These are phyloP conservation scores for Corbicula japonica DNA, from an alignment of 2,888 invertebrate species.

Conservation along the genomic window DNA sequence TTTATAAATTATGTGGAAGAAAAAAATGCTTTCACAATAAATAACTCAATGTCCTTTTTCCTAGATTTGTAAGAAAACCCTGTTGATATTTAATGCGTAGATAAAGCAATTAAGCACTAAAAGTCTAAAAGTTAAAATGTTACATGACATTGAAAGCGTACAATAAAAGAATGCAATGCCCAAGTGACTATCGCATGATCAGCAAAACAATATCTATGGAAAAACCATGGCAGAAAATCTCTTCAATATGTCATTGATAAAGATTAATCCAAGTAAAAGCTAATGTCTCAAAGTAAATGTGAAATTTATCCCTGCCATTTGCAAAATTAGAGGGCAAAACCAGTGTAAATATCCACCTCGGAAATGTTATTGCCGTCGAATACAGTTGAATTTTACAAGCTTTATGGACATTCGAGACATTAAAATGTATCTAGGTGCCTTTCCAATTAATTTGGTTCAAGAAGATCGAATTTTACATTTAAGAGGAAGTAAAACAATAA, in stretches of 20 bases:
- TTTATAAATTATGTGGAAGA: too few relatives aligned
- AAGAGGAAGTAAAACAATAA: too few relatives aligned
- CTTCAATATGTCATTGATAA: slow-evolving; percentile 31
- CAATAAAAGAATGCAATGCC: slow-evolving; percentile 26
- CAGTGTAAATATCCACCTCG: slow-evolving; percentile 9
- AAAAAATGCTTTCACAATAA: too few relatives aligned
- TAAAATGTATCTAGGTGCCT: too few relatives aligned
- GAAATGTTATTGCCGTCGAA: slow-evolving; percentile 5
- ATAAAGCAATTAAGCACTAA: slow-evolving; percentile 31
- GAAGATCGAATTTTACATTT: too few relatives aligned
- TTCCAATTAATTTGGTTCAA: too few relatives aligned
- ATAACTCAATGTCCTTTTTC: too few relatives aligned
- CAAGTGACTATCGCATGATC: slow-evolving; percentile 29
- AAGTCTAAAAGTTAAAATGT: slow-evolving; percentile 30
- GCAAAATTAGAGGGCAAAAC: slow-evolving; percentile 30
- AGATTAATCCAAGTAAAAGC: slow-evolving; percentile 45
- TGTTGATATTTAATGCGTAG: too few relatives aligned
- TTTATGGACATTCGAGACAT: too few relatives aligned
- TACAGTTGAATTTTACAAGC: too few relatives aligned
- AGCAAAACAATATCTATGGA: slow-evolving; percentile 27
- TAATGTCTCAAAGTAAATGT: slow-evolving; percentile 49
- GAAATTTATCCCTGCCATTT: slow-evolving; percentile 14
- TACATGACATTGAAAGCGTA: slow-evolving; percentile 23
- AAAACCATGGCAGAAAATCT: slow-evolving; percentile 25
- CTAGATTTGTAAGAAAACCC: too few relatives aligned